Conservation (phyloP, 1,140 invertebrate genomes). For the Metaphire vulgaris region DNA sequence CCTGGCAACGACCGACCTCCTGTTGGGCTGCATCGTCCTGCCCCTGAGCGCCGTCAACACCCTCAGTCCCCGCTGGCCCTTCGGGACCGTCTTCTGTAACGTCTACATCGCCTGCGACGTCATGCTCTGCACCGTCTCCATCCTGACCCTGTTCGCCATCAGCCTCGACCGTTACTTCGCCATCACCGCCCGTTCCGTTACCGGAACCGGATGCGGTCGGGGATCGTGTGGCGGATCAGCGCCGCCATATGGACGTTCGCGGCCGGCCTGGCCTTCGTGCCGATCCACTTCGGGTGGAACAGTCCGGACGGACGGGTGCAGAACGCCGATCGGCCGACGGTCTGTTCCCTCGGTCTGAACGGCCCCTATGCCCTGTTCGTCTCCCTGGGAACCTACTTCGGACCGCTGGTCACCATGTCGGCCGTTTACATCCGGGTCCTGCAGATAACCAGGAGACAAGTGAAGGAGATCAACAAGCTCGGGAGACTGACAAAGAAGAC, state of each 20-base stretch:
- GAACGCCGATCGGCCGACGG: neutral
- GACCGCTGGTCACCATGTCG: constrained; percentile 44
- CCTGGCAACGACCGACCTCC: constrained; percentile 52
- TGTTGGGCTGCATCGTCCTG: constrained; percentile 43
- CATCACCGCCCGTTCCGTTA: constrained; percentile 18
- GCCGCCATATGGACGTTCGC: constrained; percentile 27
- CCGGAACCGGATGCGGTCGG: constrained; percentile 10
- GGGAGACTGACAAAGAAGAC: neutral
- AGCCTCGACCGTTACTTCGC: constrained; percentile 23
- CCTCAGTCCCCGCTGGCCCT: constrained; percentile 8
- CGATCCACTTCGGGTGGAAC: constrained; percentile 30
- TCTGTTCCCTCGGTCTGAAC: constrained; percentile 22
- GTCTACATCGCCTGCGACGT: constrained; percentile 24
- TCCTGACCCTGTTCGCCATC: constrained; percentile 26
- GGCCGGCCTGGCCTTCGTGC: constrained; percentile 24
- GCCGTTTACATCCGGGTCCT: constrained; percentile 43
- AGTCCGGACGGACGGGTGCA: constrained; percentile 15
- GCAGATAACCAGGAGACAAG: constrained; percentile 37
- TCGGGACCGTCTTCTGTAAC: constrained; percentile 28
- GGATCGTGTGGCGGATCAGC: constrained; percentile 19
- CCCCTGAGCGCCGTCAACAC: constrained; percentile 25
- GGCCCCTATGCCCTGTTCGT: constrained; percentile 23
- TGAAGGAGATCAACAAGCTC: constrained; percentile 29
- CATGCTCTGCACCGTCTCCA: constrained; percentile 29
- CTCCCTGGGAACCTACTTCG: constrained; percentile 29